Base-by-base conservation (phyloP, 1,140 invertebrate species). In the Sitophilus oryzae region DNA sequence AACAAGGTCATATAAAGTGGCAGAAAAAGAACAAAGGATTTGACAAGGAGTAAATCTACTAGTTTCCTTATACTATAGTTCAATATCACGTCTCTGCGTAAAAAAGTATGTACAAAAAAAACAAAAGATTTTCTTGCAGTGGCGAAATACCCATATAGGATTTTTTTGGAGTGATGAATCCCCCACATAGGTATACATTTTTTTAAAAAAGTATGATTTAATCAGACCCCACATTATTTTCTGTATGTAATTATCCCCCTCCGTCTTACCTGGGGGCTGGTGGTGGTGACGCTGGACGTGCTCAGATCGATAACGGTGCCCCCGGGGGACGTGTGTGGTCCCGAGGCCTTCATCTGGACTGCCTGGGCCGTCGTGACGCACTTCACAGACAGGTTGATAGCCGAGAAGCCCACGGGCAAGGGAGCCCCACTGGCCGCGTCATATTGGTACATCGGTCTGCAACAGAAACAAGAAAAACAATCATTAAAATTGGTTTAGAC, bases 241-340 rank as follows among this genome's bases (percentile, higher is more conserved):
- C 15, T 1, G 16, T 19, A 11, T 34, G 21, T 52, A 35, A 52
- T 52, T 52, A 22, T 52, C 25, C 44, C 20, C 45, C 14, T 34
- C 34, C 4, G 40, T 50, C 44, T 73, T 69, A 88, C 87, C 79
- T 89, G 85, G 61, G 88, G 87, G 77, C 87, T 89, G 52, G 86
- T 83, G 20, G 85, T 85, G 22, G 85, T 85, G 15, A 87, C 86
- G 69, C 86, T 89, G 57, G 88, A 89, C 20, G 88, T 89, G 45
- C 88, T 91, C 20, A 91, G 76, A 73, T 93, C 89, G 77, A 92
- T 91, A 48, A 90, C 88, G 10, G 87, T 85, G 37, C 84, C 83
- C 1, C 84, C 84, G 6, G 82, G 78, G 9, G 83, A 82, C 30
- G 82, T 84, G 25, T 79, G 76, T 22, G 81, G 79, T 37, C 83